Evolutionary conservation across 2,888 invertebrate species (phyloP), one percentile per base, ranked within the genome.

Genomic region (Tethea ocularis): DNA sequence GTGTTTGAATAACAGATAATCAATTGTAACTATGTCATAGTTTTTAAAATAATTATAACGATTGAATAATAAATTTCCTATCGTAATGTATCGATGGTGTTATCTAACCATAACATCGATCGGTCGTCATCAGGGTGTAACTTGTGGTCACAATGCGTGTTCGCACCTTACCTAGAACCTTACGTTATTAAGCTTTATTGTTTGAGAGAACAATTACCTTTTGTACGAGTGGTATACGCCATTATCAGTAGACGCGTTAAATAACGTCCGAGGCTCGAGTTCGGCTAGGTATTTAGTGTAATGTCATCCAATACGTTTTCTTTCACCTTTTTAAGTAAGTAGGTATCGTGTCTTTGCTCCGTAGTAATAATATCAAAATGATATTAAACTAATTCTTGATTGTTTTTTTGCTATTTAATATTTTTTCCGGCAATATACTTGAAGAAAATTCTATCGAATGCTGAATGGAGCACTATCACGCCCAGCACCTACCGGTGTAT

Each of bases 141-240:
- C 78, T 67, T 62, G 67, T 59, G 10, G 62, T 67, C 72, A 81
- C 75, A 81, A 82, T 86, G 78, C 87, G 72, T 79, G 69, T 71
- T 72, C 74, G 64, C 78, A 79, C 77, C 78, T 86, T 91, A 89
- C 90, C 82, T 91, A 90, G 90, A 90, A 90, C 81, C 83, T 87
- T 85, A 82, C 86, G 82, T 87, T 88, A 87, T 86, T 86, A 83
- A 84, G 84, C 87, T 86, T 89, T 85, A 91, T 92, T 91, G 91
- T 91, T 91, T 86, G 76, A 86, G 87, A 88, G 91, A 92, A 93
- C 92, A 93, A 92, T 92, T 88, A 90, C 91, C 91, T 88, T 91
- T 93, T 92, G 91, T 92, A 87, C 78, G 79, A 82, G 82, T 80
- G 82, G 80, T 87, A 88, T 87, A 79, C 74, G 75, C 78, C 83